Evolutionary conservation across 2,888 invertebrate genomes (phyloP).

Genomic region (Idaea biselata): DNA sequence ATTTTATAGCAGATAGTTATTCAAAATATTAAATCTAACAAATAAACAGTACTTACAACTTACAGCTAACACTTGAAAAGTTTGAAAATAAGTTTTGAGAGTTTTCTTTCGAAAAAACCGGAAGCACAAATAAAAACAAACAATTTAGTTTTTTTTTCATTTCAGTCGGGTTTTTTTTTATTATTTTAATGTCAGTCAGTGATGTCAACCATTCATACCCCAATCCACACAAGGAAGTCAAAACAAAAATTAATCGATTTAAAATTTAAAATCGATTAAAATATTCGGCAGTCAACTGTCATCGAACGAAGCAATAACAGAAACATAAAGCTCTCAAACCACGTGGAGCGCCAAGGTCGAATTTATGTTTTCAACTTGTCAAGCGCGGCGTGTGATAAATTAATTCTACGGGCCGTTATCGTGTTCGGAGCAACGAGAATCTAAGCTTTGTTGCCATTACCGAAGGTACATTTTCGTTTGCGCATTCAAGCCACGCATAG

Average conservation of each 20-base stretch:
- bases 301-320: slow-evolving; percentile 40
- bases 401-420: slow-evolving; percentile 80
- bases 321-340: slow-evolving; percentile 62
- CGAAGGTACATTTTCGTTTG: slow-evolving; percentile 48
- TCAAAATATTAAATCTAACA: no score
- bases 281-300: slow-evolving; percentile 22
- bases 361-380: slow-evolving; percentile 82
- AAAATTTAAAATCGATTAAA: slow-evolving; percentile 17
- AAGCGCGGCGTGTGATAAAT: slow-evolving; percentile 81
- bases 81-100: no score
- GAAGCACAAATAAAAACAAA: no score
- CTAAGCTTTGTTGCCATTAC: slow-evolving; percentile 31
- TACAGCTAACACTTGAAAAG: no score
- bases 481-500: slow-evolving; percentile 69
- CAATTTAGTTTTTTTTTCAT: background rate
- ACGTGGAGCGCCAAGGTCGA: slow-evolving; percentile 81
- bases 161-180: background rate
- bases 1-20: no score
- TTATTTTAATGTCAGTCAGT: background rate
- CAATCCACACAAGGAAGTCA: slow-evolving; percentile 7
- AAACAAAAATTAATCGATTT: slow-evolving; percentile 9
- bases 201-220: background rate
- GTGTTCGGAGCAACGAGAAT: slow-evolving; percentile 32
- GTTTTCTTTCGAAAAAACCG: no score
- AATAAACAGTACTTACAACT: no score